A percentile compares a stretch with the other conserved stretches of the same genome.
Evolutionary conservation across 2,888 invertebrate genomes (phyloP).

Genomic region (Melangyna quadrimaculata): DNA sequence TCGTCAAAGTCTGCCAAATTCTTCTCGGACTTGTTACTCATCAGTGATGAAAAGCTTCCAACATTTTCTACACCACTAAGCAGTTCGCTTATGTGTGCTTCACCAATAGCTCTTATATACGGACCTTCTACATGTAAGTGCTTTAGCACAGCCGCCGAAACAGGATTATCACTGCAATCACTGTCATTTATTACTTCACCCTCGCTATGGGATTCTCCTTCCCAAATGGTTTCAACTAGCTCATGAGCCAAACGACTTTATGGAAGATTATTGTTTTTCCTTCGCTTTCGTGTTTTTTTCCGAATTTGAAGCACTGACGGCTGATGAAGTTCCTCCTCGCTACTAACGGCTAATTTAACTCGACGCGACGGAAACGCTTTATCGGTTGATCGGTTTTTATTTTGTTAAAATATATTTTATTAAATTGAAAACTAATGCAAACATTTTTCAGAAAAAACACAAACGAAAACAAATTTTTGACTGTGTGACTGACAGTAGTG

Average conservation of each 20-base stretch:
- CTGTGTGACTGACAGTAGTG: no score
- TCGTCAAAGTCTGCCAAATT: conserved; percentile 97
- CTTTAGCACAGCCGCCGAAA: conserved; percentile 80
- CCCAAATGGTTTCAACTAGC: conserved; percentile 84
- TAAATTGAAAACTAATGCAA: no score
- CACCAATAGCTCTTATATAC: conserved; percentile 82
- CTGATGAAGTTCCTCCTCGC: conserved; percentile 78
- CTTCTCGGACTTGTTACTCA: conserved; percentile 96
- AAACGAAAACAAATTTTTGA: no score
- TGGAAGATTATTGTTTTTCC: conserved; percentile 78
- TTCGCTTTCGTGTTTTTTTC: conserved; percentile 78
- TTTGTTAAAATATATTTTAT: no score
- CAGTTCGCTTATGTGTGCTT: conserved; percentile 80
- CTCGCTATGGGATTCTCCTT: conserved; percentile 83
- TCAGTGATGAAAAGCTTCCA: conserved; percentile 95
- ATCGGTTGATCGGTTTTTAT: no score
- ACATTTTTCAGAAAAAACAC: no score
- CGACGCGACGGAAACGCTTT: no score
- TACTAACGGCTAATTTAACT: no score
- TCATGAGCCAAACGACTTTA: conserved; percentile 80
- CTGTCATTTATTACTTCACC: conserved; percentile 80
- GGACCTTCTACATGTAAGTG: conserved; percentile 82
- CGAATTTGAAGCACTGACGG: conserved; percentile 77
- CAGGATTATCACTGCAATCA: conserved; percentile 79
- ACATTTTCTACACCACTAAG: conserved; percentile 86